Evolutionary conservation across 2,113 vertebrate genomes (phyloP), one percentile per base, ranked within the genome.

Genomic region (Thalassoma bifasciatum): DNA sequence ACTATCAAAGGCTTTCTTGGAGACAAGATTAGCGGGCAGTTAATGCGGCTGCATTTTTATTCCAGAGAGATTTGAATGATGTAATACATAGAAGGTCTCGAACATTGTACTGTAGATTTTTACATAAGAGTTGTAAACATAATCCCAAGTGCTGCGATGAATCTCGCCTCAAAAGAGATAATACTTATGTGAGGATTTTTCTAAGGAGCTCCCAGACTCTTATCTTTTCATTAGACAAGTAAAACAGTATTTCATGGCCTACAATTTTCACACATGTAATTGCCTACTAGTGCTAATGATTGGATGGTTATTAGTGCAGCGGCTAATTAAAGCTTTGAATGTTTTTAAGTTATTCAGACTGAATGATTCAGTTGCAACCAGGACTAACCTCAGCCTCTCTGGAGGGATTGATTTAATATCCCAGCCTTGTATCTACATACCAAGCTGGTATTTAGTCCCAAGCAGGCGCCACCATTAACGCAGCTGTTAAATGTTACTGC

Each of bases 201-300:
- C 22, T 11, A 22, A 11, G 17, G 8, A 17, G 71, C 58, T 26
- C 13, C 8, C 63, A 56, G 40, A 66, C 76, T 53, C 72, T 83
- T 76, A 86, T 86, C 69, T 89, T 60, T 75, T 88, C 68, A 89
- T 85, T 85, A 85, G 58, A 86, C 53, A 6, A 53, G 70, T 68
- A 79, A 84, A 88, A 81, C 82, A 66, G 64, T 62, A 77, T 88
- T 86, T 68, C 73, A 62, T 52, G 58, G 68, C 51, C 77, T 77
- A 50, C 59, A 78, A 83, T 89, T 82, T 87, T 66, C 75, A 71
- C 61, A 68, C 58, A 68, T 66, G 69, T 87, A 89, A 88, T 91
- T 88, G 81, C 77, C 56, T 69, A 26, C 63, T 37, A 16, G 67
- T 44, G 57, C 64, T 77, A 89, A 87, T 81, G 81, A 86, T 50